Base-by-base conservation (phyloP, 2,797 vertebrate species). In the Aplochiton taeniatus region DNA sequence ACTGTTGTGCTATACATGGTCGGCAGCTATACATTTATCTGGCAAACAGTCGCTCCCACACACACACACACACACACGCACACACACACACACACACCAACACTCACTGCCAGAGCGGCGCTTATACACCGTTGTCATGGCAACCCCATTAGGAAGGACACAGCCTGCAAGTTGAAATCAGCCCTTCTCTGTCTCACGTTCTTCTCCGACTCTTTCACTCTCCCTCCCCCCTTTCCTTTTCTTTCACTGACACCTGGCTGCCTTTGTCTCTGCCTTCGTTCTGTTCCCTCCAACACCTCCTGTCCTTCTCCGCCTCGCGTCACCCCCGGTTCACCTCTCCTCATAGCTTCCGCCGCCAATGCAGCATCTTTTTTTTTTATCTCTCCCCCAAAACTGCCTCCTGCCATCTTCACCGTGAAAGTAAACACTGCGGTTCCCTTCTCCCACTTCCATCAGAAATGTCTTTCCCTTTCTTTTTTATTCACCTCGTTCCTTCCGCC, bases 141-240 rank as follows among this genome's bases (percentile, higher is more conserved):
- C 87, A 92, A 93, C 92, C 85, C 85, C 82, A 90, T 93, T 91
- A 92, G 89, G 86, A 87, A 91, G 89, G 90, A 91, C 89, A 90
- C 79, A 79, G 81, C 76, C 87, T 87, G 86, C 85, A 89, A 89
- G 84, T 86, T 90, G 79, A 89, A 91, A 91, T 88, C 84, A 86
- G 85, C 83, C 80, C 47, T 83, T 78, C 83, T 84, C 82, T 76
- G 75, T 79, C 78, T 79, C 74, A 66, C 69, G 31, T 31, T 31
- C 31, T 31, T 64, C 63, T 71, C 66, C n/a, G n/a, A 43, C 69
- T 63, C 56, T 74, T 55, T 61, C 49, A 70, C 54, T 69, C 43
- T 41, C 63, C 67, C 48, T 72, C 68, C 67, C 67, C 70, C 71
- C 70, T 63, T 77, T 82, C 69, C 66, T 72, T 82, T 81, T 82